phyloP scores from a whole-genome alignment of 2,888 invertebrate genomes.

The Drosophila recens region DNA sequence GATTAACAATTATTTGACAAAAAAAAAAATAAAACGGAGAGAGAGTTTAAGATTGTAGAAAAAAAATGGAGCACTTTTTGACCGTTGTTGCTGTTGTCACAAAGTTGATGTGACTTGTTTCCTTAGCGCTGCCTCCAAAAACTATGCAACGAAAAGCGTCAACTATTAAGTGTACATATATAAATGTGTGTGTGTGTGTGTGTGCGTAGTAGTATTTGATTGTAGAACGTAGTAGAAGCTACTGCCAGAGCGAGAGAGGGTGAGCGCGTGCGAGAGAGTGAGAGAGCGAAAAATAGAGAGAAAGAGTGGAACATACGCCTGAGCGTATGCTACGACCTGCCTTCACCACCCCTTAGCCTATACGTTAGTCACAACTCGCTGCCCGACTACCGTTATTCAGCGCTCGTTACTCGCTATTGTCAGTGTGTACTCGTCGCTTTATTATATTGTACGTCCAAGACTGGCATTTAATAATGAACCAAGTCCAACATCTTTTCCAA shows the following conservation, averaged over 20 bases:
- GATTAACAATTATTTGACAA: slow-evolving; percentile 7
- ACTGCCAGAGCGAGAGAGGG: slow-evolving; percentile 3
- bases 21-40: slow-evolving; percentile 4
- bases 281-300: slow-evolving; percentile 3
- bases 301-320: slow-evolving; percentile 33
- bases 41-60: not conserved
- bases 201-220: slow-evolving; percentile 74
- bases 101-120: slow-evolving; percentile 28
- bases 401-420: slow-evolving; percentile 25
- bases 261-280: not conserved
- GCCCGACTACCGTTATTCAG: slow-evolving; percentile 1
- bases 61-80: slow-evolving; percentile 8
- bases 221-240: slow-evolving; percentile 78
- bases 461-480: not conserved
- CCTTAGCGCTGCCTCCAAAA: slow-evolving; percentile 59
- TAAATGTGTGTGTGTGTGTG: slow-evolving; percentile 34
- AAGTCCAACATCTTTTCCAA: not conserved
- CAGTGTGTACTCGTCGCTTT: slow-evolving; percentile 6
- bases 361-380: slow-evolving; percentile 5
- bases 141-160: slow-evolving; percentile 62
- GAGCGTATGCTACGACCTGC: slow-evolving; percentile 34
- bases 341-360: not conserved
- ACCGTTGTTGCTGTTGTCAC: slow-evolving; percentile 22
- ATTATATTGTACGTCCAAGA: not conserved
- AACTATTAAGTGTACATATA: slow-evolving; percentile 37